Evolutionary conservation across 2,797 vertebrate species (phyloP), one percentile per base, ranked within the genome.

Genomic region (Etheostoma nigrum): DNA sequence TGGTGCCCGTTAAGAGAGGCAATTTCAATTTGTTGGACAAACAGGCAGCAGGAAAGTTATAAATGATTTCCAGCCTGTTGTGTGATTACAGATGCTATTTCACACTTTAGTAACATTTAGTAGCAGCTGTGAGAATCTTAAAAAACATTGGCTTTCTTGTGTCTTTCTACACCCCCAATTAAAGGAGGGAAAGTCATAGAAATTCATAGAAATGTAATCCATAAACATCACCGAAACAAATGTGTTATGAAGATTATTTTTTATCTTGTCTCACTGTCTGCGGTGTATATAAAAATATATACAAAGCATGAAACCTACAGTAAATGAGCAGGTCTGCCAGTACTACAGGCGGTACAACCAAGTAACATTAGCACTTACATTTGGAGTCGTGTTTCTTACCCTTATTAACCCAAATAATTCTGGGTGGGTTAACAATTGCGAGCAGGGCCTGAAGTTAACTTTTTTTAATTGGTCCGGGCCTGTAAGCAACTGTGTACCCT

Each of bases 1-100:
- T 1, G 6, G 14, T 1, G 23, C 18, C 64, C 67, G 68, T 68
- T 25, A 74, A 70, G 53, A 58, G 6, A 54, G 18, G 18, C 36
- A 47, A 30, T 48, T 74, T 70, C 25, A 53, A 61, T 27, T 60
- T 64, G 72, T 52, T 44, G n/a, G 59, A 65, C 30, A 59, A 79
- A 81, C 16, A 72, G 13, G 45, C 12, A 61, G 18, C 55, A 1
- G 16, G 8, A 14, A 49, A 27, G 57, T 58, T 52, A 16, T 11
- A 53, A 16, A 48, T 53, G 40, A 62, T 54, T 65, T 51, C 44
- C 14, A 45, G 48, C 9, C 23, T 59, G 61, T 55, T 25, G 5
- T 12, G 47, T 45, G 61, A 62, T 65, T 69, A 23, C 23, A 61
- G 10, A 10, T 1, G 25, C 21, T 25, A 6, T 36, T 53, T 18